These are phyloP conservation scores for Trogon surrucura DNA, from an alignment of 2,113 vertebrate genomes.

Conservation along the genomic window DNA sequence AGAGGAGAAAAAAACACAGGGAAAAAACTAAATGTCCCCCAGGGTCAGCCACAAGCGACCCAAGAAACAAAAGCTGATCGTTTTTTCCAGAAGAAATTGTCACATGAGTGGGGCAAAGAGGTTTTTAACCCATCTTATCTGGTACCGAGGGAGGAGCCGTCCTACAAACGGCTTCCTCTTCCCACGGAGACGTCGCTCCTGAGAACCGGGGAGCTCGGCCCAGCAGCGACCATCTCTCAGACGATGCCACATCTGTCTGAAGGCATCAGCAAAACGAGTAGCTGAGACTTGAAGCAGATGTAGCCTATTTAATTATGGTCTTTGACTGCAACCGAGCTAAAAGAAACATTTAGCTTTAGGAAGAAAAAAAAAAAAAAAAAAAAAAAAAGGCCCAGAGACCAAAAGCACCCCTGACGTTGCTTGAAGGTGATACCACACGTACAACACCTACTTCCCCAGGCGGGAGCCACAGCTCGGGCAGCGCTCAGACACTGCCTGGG, in stretches of 20 bases:
- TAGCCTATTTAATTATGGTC: slow-evolving; percentile 20
- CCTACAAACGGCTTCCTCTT: not conserved
- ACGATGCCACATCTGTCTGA: not conserved
- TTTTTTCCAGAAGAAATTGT: not conserved
- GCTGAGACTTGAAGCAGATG: slow-evolving; percentile 32
- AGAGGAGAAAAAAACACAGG: not conserved
- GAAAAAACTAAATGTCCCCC: not conserved
- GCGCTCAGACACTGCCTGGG: not conserved
- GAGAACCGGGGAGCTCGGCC: not conserved
- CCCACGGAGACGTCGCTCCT: not conserved
- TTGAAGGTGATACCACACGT: not conserved
- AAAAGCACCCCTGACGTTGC: slow-evolving; percentile 25
- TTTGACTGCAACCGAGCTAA: not conserved
- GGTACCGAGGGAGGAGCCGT: accelerated
- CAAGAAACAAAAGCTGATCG: not conserved
- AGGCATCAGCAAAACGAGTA: slow-evolving; percentile 26
- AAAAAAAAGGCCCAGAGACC: not conserved
- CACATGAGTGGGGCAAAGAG: not conserved
- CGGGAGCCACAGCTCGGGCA: not conserved
- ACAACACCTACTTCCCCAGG: not conserved
- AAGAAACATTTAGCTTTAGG: slow-evolving; percentile 33
- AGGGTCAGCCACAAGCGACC: not conserved
- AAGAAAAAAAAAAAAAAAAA: not conserved
- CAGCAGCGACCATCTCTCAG: not conserved
- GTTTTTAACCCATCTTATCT: not conserved